phyloP scores from a whole-genome alignment of 92 coral and sea anemone genomes.

The Siderastrea radians region DNA sequence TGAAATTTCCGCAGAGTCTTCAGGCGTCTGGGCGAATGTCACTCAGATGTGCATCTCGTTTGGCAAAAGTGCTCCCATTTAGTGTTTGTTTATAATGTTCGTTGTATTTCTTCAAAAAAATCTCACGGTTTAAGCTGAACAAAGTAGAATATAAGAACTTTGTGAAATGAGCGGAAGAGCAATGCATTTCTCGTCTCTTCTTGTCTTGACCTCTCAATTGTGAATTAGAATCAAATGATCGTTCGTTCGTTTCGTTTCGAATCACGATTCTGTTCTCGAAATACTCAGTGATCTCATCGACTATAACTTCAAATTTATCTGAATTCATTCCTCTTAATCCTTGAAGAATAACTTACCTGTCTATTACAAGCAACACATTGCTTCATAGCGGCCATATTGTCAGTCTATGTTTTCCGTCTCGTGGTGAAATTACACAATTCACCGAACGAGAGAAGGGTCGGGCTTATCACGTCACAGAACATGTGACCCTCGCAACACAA shows the following conservation, averaged over 20 bases:
- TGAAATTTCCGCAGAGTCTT: background rate
- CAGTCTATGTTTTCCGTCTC: constrained; percentile 3
- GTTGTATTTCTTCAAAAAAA: background rate
- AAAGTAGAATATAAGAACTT: background rate
- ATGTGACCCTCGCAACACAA: constrained; percentile 25
- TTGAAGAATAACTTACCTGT: constrained; percentile 39
- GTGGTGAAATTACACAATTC: constrained; percentile 16
- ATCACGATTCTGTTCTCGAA: background rate
- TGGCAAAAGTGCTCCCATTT: background rate
- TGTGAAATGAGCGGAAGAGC: background rate
- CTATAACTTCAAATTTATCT: background rate
- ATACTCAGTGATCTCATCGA: background rate
- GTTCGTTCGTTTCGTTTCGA: background rate
- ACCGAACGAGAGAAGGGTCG: constrained; percentile 4
- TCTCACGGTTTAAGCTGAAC: background rate
- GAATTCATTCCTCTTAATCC: background rate
- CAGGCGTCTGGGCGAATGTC: background rate
- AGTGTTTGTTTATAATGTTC: background rate
- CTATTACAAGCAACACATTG: constrained; percentile 68
- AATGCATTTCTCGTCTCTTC: background rate
- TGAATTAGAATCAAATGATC: background rate
- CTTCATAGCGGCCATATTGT: constrained; percentile 23
- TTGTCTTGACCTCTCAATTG: constrained; percentile 18
- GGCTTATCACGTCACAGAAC: constrained; percentile 13
- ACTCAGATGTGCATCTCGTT: background rate